Conservation (phyloP, 2,113 vertebrate species). For the Hydropotes inermis region DNA sequence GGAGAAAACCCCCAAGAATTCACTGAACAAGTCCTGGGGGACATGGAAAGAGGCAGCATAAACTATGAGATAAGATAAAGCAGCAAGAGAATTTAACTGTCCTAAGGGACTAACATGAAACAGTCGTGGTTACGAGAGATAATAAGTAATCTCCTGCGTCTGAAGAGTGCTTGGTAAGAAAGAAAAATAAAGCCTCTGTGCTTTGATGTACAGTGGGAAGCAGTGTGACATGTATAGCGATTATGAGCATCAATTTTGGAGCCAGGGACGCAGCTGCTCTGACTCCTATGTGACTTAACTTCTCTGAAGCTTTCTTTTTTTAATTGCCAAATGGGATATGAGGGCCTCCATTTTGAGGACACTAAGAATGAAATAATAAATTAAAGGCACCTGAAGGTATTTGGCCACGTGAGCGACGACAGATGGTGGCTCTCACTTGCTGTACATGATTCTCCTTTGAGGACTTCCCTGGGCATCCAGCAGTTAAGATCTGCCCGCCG, state of each 20-base stretch:
- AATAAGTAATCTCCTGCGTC: background rate
- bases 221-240: fast-evolving
- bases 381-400: background rate
- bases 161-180: background rate
- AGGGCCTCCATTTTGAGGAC: background rate
- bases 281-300: background rate
- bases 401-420: background rate
- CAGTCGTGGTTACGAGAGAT: background rate
- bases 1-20: constrained; percentile 43
- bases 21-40: background rate
- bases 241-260: background rate
- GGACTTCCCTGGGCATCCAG: background rate
- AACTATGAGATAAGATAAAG: constrained; percentile 41
- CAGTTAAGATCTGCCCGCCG: background rate
- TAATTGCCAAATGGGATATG: background rate
- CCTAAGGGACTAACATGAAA: background rate
- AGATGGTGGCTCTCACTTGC: background rate
- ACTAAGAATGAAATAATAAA: background rate
- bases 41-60: background rate
- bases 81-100: background rate
- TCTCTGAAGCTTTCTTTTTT: background rate
- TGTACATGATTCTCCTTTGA: background rate
- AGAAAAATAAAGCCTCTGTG: background rate
- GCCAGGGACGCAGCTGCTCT: background rate
- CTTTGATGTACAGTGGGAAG: background rate